A percentile compares a stretch with the other conserved stretches of the same genome.
phyloP scores from a whole-genome alignment of 2,888 invertebrate genomes.

The Biston stratarius region DNA sequence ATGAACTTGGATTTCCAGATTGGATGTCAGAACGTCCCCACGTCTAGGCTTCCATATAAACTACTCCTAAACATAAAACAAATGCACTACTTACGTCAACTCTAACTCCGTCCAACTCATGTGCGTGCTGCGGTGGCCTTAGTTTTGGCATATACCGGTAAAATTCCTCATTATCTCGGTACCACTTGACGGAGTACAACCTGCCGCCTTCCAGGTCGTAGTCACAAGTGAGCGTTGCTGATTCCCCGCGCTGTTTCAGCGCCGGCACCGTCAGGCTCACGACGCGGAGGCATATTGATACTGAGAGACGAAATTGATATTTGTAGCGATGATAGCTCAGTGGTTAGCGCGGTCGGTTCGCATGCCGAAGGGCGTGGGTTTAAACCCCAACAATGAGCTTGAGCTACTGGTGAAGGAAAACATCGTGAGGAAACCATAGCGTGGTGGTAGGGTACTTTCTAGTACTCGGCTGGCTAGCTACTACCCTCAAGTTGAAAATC shows the following conservation, averaged over 20 bases:
- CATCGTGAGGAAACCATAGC: no score
- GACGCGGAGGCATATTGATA: constrained; percentile 72
- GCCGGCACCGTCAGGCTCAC: constrained; percentile 86
- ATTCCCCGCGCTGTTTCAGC: constrained; percentile 86
- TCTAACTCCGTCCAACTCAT: constrained; percentile 87
- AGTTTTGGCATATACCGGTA: constrained; percentile 88
- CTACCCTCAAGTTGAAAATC: no score
- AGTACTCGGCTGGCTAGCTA: no score
- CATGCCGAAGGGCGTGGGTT: no score
- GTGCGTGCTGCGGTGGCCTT: constrained; percentile 87
- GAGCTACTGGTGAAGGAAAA: no score
- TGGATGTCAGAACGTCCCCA: no score
- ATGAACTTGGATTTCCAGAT: no score
- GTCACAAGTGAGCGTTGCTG: constrained; percentile 85
- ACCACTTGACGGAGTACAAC: constrained; percentile 89
- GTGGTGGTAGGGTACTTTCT: no score
- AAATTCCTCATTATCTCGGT: constrained; percentile 89
- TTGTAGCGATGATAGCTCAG: no score
- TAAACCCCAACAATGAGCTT: no score
- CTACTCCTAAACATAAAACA: not conserved
- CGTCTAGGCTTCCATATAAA: not conserved
- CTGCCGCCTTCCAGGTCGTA: constrained; percentile 88
- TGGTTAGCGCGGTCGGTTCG: no score
- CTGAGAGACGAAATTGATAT: constrained; percentile 50
- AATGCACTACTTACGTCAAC: constrained; percentile 84